These are phyloP conservation scores for Phlogophora meticulosa DNA, from an alignment of 2,888 invertebrate species.

Conservation along the genomic window DNA sequence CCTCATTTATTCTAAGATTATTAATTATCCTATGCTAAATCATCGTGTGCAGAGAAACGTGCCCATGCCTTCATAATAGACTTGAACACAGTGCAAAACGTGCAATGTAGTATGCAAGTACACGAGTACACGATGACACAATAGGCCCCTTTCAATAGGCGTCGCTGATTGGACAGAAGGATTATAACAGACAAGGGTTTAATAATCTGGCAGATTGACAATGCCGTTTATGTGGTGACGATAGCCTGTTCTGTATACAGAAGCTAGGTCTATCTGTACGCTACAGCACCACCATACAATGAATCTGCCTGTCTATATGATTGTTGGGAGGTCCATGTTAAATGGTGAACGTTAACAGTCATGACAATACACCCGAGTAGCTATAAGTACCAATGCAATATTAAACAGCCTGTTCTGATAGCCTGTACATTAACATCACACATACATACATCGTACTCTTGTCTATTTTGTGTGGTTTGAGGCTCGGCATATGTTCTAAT, in stretches of 20 bases:
- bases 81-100: constrained; percentile 5
- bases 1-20: too few relatives aligned
- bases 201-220: constrained; percentile 15
- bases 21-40: too few relatives aligned
- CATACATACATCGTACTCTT: too few relatives aligned
- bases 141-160: constrained; percentile 17
- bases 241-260: background rate
- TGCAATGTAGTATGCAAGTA: background rate
- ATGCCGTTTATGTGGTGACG: constrained; percentile 1
- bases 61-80: background rate
- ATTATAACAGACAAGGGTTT: constrained; percentile 16
- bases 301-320: constrained; percentile 1
- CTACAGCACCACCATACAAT: background rate
- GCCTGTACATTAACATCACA: too few relatives aligned
- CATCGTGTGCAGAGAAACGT: background rate
- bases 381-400: too few relatives aligned
- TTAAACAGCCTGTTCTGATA: too few relatives aligned
- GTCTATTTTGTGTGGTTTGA: background rate
- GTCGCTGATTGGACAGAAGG: constrained; percentile 21
- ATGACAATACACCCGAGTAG: too few relatives aligned
- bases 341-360: too few relatives aligned
- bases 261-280: background rate
- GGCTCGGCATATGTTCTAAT: background rate
- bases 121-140: background rate
- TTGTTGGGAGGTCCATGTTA: background rate